Percentiles rank a stretch among this genome's conserved stretches.
These are phyloP conservation scores for Cinclus mexicanus DNA, from an alignment of 2,113 vertebrate species.

Conservation along the genomic window DNA sequence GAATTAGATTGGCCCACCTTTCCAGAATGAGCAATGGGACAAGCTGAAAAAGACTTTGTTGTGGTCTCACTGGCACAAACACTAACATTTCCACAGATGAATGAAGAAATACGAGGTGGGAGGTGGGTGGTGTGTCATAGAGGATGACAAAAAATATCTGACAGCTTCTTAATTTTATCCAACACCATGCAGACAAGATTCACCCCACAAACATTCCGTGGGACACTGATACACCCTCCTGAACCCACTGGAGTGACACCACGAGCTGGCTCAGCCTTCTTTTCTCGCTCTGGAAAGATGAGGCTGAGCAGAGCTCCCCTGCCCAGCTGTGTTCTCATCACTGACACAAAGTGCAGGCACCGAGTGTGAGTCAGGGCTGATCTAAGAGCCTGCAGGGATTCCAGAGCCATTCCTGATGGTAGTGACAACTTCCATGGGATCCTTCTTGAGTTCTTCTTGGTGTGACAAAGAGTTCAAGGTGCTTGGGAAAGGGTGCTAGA, in stretches of 20 bases:
- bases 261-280: accelerated
- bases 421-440: not conserved
- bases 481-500: not conserved
- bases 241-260: not conserved
- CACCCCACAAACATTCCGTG: not conserved
- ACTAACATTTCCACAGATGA: not conserved
- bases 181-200: not conserved
- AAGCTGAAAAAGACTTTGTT: not conserved
- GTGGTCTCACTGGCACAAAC: not conserved
- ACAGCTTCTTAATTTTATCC: not conserved
- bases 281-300: not conserved
- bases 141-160: not conserved
- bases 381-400: not conserved
- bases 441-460: not conserved
- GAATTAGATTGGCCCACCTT: not conserved
- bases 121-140: not conserved
- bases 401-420: not conserved
- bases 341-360: not conserved
- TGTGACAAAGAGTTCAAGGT: not conserved
- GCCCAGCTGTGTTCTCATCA: not conserved
- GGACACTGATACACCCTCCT: not conserved
- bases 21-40: not conserved
- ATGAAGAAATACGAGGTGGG: not conserved
- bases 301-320: not conserved
- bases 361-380: not conserved